Conservation (phyloP, 2,113 vertebrate species). For the Crotophaga sulcirostris region DNA sequence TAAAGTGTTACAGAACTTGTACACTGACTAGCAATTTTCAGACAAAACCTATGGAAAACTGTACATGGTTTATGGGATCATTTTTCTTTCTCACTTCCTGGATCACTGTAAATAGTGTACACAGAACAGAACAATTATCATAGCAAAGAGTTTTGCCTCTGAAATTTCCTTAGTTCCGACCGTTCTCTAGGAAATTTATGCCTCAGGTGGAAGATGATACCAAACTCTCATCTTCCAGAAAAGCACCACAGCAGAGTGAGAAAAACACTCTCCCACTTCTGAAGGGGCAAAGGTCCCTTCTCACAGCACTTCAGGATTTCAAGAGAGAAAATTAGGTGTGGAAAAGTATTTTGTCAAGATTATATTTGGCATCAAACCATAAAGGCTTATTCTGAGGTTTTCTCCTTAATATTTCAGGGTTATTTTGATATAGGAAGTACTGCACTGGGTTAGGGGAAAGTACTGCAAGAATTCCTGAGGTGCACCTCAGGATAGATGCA, state of each 20-base stretch:
- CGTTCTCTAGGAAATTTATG: not conserved
- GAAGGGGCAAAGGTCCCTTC: not conserved
- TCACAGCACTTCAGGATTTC: fast-evolving
- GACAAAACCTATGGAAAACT: not conserved
- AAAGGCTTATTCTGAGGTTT: not conserved
- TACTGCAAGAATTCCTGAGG: not conserved
- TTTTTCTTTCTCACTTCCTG: not conserved
- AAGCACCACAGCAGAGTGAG: not conserved
- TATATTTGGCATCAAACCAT: not conserved
- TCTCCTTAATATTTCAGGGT: not conserved
- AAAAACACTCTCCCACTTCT: not conserved
- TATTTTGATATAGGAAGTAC: not conserved
- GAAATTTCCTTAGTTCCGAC: not conserved
- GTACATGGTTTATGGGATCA: not conserved
- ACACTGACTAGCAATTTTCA: not conserved
- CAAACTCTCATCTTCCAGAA: not conserved
- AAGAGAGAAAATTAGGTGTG: not conserved
- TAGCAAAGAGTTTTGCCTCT: not conserved
- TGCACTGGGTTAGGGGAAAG: not conserved
- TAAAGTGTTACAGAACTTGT: not conserved
- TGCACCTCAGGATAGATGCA: not conserved
- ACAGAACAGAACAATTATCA: not conserved
- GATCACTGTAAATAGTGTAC: not conserved
- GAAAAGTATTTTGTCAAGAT: not conserved
- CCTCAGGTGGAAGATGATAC: not conserved